Percentiles rank a stretch among this genome's conserved stretches.
Evolutionary conservation across 2,113 vertebrate species (phyloP).

Genomic region (Pleuronectes platessa): DNA sequence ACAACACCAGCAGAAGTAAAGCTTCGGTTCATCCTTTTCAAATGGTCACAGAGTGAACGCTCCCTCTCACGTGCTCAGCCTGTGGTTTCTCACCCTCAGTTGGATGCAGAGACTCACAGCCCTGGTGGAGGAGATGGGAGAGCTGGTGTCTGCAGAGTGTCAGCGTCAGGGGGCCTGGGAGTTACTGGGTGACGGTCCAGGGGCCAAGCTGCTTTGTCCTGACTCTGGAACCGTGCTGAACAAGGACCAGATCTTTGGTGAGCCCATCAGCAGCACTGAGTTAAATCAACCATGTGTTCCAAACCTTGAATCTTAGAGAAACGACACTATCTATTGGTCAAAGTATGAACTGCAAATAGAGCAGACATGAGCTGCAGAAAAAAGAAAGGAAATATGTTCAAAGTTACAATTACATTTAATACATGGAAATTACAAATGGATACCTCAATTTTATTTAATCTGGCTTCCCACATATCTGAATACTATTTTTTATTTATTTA

Average conservation of each 20-base stretch:
- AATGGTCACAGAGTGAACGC: background rate
- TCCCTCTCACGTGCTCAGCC: background rate
- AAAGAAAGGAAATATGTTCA: background rate
- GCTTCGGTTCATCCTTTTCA: background rate
- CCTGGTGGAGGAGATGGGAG: conserved; percentile 78
- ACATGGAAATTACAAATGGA: too few species aligned
- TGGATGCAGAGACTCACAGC: conserved; percentile 61
- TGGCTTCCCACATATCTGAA: too few species aligned
- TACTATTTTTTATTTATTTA: too few species aligned
- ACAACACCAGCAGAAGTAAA: conserved; percentile 61
- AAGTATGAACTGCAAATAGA: conserved; percentile 24
- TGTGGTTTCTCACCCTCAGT: conserved; percentile 44
- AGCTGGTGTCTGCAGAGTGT: conserved; percentile 80
- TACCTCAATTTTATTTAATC: too few species aligned
- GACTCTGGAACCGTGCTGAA: conserved; percentile 74
- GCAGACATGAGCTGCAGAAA: background rate
- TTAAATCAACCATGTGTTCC: background rate
- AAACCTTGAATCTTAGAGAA: background rate
- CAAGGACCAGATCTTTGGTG: conserved; percentile 84
- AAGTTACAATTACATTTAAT: too few species aligned
- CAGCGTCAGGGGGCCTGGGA: conserved; percentile 85
- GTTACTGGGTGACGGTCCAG: conserved; percentile 82
- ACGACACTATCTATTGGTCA: conserved; percentile 60
- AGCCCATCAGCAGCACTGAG: conserved; percentile 20
- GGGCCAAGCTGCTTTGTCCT: conserved; percentile 83